Conservation (phyloP, 2,888 invertebrate species). For the Cyclophora punctaria region DNA sequence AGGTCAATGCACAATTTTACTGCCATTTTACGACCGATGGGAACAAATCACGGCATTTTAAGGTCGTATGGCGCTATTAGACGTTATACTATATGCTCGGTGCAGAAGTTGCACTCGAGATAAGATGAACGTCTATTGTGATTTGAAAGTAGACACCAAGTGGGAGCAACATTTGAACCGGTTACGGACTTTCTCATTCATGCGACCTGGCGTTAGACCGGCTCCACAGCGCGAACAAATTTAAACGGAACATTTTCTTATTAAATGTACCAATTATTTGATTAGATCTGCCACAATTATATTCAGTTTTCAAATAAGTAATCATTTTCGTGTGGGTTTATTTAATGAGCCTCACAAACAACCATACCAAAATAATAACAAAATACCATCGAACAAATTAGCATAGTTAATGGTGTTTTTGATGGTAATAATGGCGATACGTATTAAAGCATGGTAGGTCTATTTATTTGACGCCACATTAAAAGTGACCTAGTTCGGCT, state of each 20-base stretch:
- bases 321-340: not conserved
- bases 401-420: not conserved
- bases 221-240: conserved; percentile 25
- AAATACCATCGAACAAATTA: too few species aligned
- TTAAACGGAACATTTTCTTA: conserved; percentile 36
- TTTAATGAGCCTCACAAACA: not conserved
- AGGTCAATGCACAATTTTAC: conserved; percentile 19
- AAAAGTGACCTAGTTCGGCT: conserved; percentile 3
- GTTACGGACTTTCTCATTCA: conserved; percentile 71
- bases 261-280: conserved; percentile 29
- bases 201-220: conserved; percentile 49
- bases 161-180: conserved; percentile 55
- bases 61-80: conserved; percentile 15
- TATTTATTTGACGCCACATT: not conserved
- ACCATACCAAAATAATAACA: too few species aligned
- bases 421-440: too few species aligned
- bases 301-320: too few species aligned
- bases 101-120: conserved; percentile 45
- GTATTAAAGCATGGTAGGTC: too few species aligned
- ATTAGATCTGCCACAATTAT: conserved; percentile 20
- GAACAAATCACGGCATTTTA: conserved; percentile 16
- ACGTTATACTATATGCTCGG: conserved; percentile 15
- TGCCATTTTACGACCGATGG: conserved; percentile 17
- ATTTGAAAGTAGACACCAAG: conserved; percentile 69
- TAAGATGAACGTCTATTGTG: conserved; percentile 61